Evolutionary conservation across 2,113 vertebrate genomes (phyloP).

Genomic region (Dascyllus trimaculatus): DNA sequence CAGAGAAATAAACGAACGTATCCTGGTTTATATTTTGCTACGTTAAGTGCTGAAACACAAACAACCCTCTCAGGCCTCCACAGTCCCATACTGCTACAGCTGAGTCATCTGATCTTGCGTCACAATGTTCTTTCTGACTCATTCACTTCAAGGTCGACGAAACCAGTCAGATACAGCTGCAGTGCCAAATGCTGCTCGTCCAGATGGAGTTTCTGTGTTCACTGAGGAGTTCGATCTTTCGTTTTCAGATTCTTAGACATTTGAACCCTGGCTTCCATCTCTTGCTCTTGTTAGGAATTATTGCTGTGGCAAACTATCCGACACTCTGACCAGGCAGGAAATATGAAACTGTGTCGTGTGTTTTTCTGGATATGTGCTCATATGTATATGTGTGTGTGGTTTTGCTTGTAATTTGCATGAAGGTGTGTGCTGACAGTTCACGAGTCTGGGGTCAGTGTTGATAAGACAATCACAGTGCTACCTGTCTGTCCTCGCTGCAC

Average conservation of each 20-base stretch:
- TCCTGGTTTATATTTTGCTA: conserved; percentile 75
- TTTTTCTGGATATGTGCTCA: conserved; percentile 33
- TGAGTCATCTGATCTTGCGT: conserved; percentile 38
- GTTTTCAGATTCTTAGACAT: not conserved
- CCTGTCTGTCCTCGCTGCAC: conserved; percentile 71
- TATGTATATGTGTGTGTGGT: conserved; percentile 47
- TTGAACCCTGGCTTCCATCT: conserved; percentile 10
- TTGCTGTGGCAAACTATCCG: conserved; percentile 79
- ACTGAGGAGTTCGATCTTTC: conserved; percentile 28
- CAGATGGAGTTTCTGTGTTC: conserved; percentile 34
- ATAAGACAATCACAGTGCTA: conserved; percentile 86
- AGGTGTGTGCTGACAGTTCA: conserved; percentile 80
- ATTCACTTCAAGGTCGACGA: conserved; percentile 31
- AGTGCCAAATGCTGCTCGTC: conserved; percentile 28
- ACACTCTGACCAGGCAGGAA: conserved; percentile 36
- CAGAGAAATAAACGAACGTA: conserved; percentile 38
- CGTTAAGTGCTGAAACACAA: conserved; percentile 67
- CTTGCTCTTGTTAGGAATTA: conserved; percentile 69
- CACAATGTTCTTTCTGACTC: conserved; percentile 22
- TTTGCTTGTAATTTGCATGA: conserved; percentile 35
- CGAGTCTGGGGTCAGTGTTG: conserved; percentile 84
- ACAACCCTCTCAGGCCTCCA: conserved; percentile 24
- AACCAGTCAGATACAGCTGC: not conserved
- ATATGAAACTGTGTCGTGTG: conserved; percentile 4
- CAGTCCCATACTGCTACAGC: conserved; percentile 43